These are phyloP conservation scores for Athalia circularis DNA, from an alignment of 2,888 invertebrate species.

Conservation along the genomic window DNA sequence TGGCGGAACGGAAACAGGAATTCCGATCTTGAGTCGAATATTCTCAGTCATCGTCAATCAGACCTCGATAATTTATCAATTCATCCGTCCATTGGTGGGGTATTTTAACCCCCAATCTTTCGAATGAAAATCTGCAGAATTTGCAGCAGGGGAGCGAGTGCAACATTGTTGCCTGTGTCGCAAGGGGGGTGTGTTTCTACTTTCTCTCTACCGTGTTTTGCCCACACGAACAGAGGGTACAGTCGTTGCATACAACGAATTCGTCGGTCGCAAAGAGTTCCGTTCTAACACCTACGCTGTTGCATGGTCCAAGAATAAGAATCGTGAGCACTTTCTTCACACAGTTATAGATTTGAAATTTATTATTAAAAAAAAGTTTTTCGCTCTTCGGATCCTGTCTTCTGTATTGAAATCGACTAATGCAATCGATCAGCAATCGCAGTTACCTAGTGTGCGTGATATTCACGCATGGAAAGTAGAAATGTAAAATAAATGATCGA, in stretches of 20 bases:
- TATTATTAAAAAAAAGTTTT: too few species aligned
- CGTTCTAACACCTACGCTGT: slow-evolving; percentile 18
- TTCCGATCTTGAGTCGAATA: too few species aligned
- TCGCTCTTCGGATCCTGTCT: too few species aligned
- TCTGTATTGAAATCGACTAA: too few species aligned
- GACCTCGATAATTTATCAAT: not conserved
- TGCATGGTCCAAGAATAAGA: slow-evolving; percentile 32
- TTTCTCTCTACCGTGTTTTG: slow-evolving; percentile 16
- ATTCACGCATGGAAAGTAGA: too few species aligned
- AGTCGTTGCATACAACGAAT: not conserved
- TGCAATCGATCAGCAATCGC: too few species aligned
- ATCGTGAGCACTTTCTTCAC: not conserved
- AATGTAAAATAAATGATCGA: too few species aligned
- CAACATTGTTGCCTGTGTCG: slow-evolving; percentile 9
- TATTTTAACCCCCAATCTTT: not conserved
- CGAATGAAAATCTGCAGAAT: slow-evolving; percentile 23
- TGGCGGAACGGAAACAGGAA: too few species aligned
- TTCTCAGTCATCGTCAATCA: too few species aligned
- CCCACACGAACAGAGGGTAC: slow-evolving; percentile 22
- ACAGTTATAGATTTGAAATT: not conserved
- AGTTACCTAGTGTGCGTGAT: too few species aligned
- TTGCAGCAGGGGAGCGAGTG: slow-evolving; percentile 15
- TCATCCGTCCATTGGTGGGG: not conserved
- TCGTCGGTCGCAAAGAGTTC: slow-evolving; percentile 15
- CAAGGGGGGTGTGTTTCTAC: slow-evolving; percentile 24